Evolutionary conservation across 1,140 invertebrate genomes (phyloP).

Genomic region (Drosophila leontia): DNA sequence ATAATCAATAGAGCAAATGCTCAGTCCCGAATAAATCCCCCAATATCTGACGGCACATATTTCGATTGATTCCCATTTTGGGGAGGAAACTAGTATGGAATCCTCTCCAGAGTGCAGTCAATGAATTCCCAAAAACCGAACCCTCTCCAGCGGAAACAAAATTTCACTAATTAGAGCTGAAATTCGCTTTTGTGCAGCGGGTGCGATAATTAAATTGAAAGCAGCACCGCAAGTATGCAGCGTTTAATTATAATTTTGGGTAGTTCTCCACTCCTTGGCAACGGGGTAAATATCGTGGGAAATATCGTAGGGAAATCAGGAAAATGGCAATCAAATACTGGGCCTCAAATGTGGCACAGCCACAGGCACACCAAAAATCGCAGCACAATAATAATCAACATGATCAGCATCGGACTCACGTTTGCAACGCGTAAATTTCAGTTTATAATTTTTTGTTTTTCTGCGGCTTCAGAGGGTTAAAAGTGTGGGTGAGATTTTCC

Average conservation of each 20-base stretch:
- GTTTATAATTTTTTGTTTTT: slow-evolving; percentile 9
- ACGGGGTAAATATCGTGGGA: slow-evolving; percentile 3
- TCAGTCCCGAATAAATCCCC: slow-evolving; percentile 12
- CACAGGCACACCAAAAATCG: slow-evolving; percentile 22
- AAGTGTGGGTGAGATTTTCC: slow-evolving; percentile 35
- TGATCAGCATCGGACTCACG: slow-evolving; percentile 39
- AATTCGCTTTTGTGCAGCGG: slow-evolving; percentile 61
- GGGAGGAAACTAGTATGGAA: slow-evolving; percentile 13
- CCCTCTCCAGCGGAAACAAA: slow-evolving; percentile 30
- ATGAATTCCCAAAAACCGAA: slow-evolving; percentile 36
- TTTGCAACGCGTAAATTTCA: slow-evolving; percentile 26
- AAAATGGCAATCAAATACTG: slow-evolving; percentile 19
- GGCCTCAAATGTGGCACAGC: slow-evolving; percentile 15
- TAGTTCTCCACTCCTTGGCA: neutral
- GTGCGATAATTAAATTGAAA: slow-evolving; percentile 74
- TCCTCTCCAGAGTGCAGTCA: slow-evolving; percentile 36
- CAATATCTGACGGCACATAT: slow-evolving; percentile 21
- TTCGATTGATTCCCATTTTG: slow-evolving; percentile 34
- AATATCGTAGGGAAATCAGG: slow-evolving; percentile 26
- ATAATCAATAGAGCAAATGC: slow-evolving; percentile 26
- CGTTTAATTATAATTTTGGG: slow-evolving; percentile 71
- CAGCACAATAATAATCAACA: slow-evolving; percentile 26
- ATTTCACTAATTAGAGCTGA: slow-evolving; percentile 75
- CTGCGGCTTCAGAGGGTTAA: neutral
- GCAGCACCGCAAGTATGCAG: slow-evolving; percentile 65